Evolutionary conservation across 2,113 vertebrate species (phyloP).

Genomic region (Fregata magnificens): DNA sequence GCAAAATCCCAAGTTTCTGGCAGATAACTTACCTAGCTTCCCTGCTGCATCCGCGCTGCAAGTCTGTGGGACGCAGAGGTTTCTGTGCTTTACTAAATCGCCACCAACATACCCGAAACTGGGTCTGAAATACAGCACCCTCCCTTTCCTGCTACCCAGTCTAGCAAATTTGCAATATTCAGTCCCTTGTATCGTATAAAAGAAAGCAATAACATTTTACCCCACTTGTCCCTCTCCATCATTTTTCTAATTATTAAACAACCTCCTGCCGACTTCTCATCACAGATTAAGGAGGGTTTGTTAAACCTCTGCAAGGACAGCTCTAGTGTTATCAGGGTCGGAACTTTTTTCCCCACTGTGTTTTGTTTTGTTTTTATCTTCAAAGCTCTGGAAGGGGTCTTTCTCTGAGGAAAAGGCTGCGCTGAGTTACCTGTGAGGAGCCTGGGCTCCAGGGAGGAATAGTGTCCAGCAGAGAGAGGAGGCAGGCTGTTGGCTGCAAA

Average conservation of each 20-base stretch:
- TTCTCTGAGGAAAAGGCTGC: background rate
- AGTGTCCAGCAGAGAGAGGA: rapidly evolving
- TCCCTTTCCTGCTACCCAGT: background rate
- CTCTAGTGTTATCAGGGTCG: background rate
- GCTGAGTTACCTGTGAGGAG: background rate
- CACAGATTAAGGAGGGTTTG: background rate
- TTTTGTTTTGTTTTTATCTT: background rate
- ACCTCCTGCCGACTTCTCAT: background rate
- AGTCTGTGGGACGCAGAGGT: background rate
- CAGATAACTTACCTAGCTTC: background rate
- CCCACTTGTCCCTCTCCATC: background rate
- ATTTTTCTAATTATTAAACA: background rate
- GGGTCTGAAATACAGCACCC: background rate
- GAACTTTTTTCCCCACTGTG: background rate
- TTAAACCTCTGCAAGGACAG: background rate
- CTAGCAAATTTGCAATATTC: background rate
- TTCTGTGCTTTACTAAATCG: background rate
- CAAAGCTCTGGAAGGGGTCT: background rate
- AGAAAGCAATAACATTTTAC: background rate
- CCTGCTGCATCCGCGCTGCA: rapidly evolving
- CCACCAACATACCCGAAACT: background rate
- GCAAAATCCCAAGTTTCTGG: background rate
- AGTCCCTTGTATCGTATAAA: background rate
- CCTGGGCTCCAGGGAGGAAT: background rate
- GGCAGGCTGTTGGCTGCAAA: background rate